Percentiles rank a stretch among this genome's conserved stretches.
These are phyloP conservation scores for Rhagium mordax DNA, from an alignment of 2,888 invertebrate genomes.

Conservation along the genomic window DNA sequence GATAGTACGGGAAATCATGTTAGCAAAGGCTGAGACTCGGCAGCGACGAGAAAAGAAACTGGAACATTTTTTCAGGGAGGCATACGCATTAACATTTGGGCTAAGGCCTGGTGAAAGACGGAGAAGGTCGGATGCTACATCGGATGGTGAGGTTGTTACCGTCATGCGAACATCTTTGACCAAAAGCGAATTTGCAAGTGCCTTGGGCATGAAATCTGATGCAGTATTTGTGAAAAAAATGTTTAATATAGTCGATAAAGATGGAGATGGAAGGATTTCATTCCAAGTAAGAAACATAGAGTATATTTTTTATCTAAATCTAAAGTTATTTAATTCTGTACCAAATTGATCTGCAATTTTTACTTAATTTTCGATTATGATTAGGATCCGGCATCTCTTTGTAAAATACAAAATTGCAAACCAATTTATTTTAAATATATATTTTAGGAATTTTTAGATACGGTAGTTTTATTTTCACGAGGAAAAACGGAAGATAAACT, in stretches of 20 bases:
- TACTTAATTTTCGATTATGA: too few species aligned
- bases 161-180: conserved; percentile 95
- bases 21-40: conserved; percentile 93
- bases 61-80: conserved; percentile 97
- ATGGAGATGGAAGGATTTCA: conserved; percentile 92
- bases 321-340: not conserved
- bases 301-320: not conserved
- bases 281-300: conserved; percentile 80
- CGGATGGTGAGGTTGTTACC: conserved; percentile 87
- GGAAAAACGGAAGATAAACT: conserved; percentile 95
- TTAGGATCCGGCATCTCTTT: too few species aligned
- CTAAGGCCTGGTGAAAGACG: conserved; percentile 89
- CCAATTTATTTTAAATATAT: not conserved
- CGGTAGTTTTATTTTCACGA: conserved; percentile 91
- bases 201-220: conserved; percentile 94
- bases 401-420: not conserved
- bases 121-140: conserved; percentile 80
- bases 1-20: conserved; percentile 87
- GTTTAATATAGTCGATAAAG: conserved; percentile 98
- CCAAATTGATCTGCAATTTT: too few species aligned
- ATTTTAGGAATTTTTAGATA: conserved; percentile 90
- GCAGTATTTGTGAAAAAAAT: conserved; percentile 97
- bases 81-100: conserved; percentile 94
- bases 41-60: conserved; percentile 93
- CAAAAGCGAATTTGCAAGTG: conserved; percentile 94